Evolutionary conservation across 2,797 vertebrate species (phyloP).

Genomic region (Falco naumanni): DNA sequence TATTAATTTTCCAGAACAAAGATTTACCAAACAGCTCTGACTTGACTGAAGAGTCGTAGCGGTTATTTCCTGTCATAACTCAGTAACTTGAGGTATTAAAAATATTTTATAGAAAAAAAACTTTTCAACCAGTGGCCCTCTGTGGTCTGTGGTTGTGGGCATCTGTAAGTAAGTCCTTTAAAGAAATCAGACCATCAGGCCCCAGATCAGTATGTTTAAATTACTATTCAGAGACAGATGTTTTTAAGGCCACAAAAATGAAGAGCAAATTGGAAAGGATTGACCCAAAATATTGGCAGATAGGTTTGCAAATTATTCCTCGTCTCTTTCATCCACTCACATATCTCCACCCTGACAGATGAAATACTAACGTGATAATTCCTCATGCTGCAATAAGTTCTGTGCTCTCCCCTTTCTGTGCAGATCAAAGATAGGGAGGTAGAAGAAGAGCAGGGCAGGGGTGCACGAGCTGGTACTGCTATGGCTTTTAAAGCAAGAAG

Average conservation of each 20-base stretch:
- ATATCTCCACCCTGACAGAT: background rate
- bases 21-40: background rate
- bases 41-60: background rate
- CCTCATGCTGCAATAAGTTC: background rate
- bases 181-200: background rate
- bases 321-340: background rate
- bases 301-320: background rate
- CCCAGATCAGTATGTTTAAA: background rate
- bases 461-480: background rate
- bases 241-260: background rate
- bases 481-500: background rate
- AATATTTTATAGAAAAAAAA: background rate
- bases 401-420: background rate
- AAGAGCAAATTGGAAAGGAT: background rate
- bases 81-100: background rate
- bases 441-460: accelerated
- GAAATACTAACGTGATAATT: background rate
- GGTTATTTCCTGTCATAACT: background rate
- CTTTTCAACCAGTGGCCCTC: background rate
- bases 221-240: background rate
- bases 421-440: background rate
- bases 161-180: background rate
- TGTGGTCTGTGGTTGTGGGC: background rate
- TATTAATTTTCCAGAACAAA: background rate
- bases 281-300: background rate